These are phyloP conservation scores for Paralvinella palmiformis DNA, from an alignment of 1,140 invertebrate genomes.

Conservation along the genomic window DNA sequence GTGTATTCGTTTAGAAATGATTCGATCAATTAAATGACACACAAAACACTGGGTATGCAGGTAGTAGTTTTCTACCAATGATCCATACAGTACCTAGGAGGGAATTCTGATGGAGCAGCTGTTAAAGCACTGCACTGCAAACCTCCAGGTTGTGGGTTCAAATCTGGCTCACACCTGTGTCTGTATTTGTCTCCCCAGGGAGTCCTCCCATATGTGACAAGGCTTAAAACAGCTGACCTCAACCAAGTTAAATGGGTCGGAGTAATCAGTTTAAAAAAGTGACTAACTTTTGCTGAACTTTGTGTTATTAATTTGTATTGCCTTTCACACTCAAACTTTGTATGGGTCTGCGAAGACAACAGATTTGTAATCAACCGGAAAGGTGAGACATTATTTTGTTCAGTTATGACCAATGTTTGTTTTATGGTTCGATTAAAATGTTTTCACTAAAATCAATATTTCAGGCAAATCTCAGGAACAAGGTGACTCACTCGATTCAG, in stretches of 20 bases:
- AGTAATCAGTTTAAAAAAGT: too few relatives aligned
- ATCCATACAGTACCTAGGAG: too few relatives aligned
- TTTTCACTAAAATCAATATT: constrained; percentile 11
- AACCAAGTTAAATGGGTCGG: too few relatives aligned
- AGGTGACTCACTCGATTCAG: constrained; percentile 48
- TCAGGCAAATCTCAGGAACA: constrained; percentile 48
- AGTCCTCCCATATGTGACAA: too few relatives aligned
- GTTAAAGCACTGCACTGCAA: too few relatives aligned
- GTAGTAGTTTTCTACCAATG: too few relatives aligned
- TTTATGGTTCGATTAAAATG: not conserved
- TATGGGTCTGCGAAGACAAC: not conserved
- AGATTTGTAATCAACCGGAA: not conserved
- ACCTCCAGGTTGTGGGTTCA: too few relatives aligned
- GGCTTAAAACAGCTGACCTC: too few relatives aligned
- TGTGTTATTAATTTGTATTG: not conserved
- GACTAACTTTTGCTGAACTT: not conserved
- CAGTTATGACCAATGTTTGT: not conserved
- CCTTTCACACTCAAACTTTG: not conserved
- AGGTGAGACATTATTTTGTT: not conserved
- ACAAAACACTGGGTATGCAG: too few relatives aligned
- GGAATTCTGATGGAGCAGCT: too few relatives aligned
- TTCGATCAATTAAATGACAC: constrained; percentile 1
- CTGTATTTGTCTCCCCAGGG: too few relatives aligned
- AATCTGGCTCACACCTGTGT: too few relatives aligned
- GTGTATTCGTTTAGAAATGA: not conserved